Evolutionary conservation across 2,113 vertebrate genomes (phyloP).

Genomic region (Phyllopteryx taeniolatus): DNA sequence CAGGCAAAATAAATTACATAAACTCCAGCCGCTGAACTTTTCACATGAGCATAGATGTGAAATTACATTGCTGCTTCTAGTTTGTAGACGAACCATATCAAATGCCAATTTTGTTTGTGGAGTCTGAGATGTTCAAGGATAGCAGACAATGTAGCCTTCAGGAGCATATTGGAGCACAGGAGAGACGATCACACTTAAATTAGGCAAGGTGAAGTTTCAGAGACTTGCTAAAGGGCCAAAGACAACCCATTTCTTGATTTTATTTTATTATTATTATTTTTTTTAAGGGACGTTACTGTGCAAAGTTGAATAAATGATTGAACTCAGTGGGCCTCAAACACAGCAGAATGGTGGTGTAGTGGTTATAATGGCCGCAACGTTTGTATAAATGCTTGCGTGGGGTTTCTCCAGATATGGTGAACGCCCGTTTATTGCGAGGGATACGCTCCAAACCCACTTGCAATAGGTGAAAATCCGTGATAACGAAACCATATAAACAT

Average conservation of each 20-base stretch:
- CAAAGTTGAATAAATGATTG: too few species aligned
- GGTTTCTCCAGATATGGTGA: too few species aligned
- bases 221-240: not conserved
- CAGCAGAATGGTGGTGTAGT: too few species aligned
- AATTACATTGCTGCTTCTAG: constrained; percentile 11
- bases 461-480: too few species aligned
- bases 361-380: too few species aligned
- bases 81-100: constrained; percentile 26
- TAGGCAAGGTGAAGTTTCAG: not conserved
- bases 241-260: not conserved
- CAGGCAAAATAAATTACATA: constrained; percentile 42
- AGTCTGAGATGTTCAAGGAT: constrained; percentile 24
- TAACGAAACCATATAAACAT: too few species aligned
- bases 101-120: constrained; percentile 31
- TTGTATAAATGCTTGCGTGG: too few species aligned
- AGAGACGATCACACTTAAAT: not conserved
- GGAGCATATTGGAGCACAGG: not conserved
- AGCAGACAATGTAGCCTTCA: not conserved
- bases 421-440: too few species aligned
- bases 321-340: too few species aligned
- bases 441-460: too few species aligned
- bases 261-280: too few species aligned
- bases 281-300: too few species aligned
- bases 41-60: constrained; percentile 43
- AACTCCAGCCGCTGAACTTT: constrained; percentile 57